Conservation (phyloP, 2,797 vertebrate species). For the Alosa sapidissima region DNA sequence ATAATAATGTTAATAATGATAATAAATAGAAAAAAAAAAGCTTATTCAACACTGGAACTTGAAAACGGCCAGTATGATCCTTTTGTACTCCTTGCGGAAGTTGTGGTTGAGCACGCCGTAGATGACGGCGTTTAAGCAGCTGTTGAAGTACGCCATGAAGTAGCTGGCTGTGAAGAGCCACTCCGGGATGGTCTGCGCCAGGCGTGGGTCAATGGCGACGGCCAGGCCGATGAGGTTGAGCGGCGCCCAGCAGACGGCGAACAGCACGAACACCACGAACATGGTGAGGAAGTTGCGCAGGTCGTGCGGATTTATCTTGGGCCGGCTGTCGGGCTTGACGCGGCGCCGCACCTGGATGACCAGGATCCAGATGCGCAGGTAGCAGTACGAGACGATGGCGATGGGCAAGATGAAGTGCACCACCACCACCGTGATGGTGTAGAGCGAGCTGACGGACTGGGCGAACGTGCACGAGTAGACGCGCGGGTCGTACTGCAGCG, state of each 20-base stretch:
- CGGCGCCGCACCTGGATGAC: slow-evolving; percentile 76
- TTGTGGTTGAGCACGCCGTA: slow-evolving; percentile 83
- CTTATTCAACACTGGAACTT: slow-evolving; percentile 70
- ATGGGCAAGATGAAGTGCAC: slow-evolving; percentile 84
- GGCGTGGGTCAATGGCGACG: slow-evolving; percentile 74
- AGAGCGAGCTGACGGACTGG: slow-evolving; percentile 82
- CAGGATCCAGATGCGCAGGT: slow-evolving; percentile 82
- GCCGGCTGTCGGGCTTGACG: slow-evolving; percentile 73
- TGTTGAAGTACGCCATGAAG: slow-evolving; percentile 88
- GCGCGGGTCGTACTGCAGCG: slow-evolving; percentile 79
- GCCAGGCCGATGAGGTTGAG: slow-evolving; percentile 82
- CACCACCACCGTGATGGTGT: slow-evolving; percentile 80
- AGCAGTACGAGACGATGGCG: slow-evolving; percentile 80
- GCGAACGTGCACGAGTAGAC: slow-evolving; percentile 86
- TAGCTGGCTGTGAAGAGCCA: slow-evolving; percentile 85
- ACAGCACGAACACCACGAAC: slow-evolving; percentile 85
- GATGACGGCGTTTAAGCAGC: slow-evolving; percentile 82
- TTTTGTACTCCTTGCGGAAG: slow-evolving; percentile 85
- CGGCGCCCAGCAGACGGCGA: slow-evolving; percentile 84
- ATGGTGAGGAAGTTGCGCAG: slow-evolving; percentile 84
- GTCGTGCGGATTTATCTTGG: slow-evolving; percentile 79
- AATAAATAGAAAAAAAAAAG: slow-evolving; percentile 18
- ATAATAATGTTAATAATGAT: background rate
- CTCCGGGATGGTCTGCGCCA: slow-evolving; percentile 72
- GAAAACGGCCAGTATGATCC: slow-evolving; percentile 77